Conservation (phyloP, 2,888 invertebrate species). For the Megaustenia siamemsis region DNA sequence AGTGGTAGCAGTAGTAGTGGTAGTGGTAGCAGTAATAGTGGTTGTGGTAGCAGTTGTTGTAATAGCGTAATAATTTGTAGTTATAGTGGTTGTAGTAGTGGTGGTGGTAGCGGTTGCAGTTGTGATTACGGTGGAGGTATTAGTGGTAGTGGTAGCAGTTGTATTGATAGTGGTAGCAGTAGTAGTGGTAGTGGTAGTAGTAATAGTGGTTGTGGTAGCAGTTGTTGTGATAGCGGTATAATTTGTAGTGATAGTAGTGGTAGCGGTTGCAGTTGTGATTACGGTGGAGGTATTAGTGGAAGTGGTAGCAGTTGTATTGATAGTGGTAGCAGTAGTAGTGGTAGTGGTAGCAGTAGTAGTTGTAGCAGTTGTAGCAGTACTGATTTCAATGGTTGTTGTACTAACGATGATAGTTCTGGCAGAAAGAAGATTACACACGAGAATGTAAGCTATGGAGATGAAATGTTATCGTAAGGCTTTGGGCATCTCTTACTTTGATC, state of each 20-base stretch:
- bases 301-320: slow-evolving; percentile 15
- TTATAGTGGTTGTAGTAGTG: no score
- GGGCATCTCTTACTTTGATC: no score
- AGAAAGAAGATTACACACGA: no score
- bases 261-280: slow-evolving; percentile 1
- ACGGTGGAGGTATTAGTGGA: slow-evolving; percentile 2
- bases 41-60: background rate
- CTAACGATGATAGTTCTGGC: no score
- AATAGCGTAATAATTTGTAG: background rate
- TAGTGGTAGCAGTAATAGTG: background rate
- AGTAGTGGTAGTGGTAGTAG: slow-evolving; percentile 26
- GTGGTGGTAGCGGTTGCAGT: background rate
- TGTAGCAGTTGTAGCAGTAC: no score
- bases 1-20: background rate
- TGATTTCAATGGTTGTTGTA: background rate
- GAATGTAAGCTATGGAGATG: no score
- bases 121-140: background rate
- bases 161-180: slow-evolving; percentile 16
- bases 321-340: background rate
- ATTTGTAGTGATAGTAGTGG: background rate
- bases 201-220: background rate
- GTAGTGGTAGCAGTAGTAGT: background rate
- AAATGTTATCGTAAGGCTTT: no score
- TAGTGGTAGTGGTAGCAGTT: background rate
- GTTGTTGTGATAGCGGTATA: background rate